Conservation (phyloP, 2,113 vertebrate genomes). For the Chionis minor region DNA sequence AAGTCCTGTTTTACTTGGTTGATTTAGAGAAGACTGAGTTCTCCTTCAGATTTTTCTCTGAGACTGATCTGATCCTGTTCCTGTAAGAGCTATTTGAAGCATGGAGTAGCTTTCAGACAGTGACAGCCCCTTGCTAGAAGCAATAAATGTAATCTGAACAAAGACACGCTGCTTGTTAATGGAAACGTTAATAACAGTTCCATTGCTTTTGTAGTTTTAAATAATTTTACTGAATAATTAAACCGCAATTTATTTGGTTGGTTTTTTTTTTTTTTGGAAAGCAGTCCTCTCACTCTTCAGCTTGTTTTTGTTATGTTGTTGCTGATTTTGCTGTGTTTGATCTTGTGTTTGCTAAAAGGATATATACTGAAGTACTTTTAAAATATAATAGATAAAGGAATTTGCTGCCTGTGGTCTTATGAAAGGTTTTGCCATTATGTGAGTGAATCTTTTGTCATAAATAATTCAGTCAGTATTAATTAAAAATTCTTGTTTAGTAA, state of each 20-base stretch:
- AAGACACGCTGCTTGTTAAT: not conserved
- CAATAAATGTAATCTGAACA: not conserved
- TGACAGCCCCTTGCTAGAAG: not conserved
- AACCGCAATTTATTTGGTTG: not conserved
- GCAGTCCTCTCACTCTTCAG: not conserved
- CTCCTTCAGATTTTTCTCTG: not conserved
- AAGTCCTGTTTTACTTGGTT: not conserved
- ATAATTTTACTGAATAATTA: constrained; percentile 42
- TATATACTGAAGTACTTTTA: not conserved
- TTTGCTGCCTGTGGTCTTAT: not conserved
- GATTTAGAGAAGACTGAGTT: not conserved
- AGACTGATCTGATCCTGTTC: not conserved
- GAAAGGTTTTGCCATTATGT: not conserved
- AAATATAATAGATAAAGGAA: not conserved
- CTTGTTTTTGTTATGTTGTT: not conserved
- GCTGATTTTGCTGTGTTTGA: not conserved
- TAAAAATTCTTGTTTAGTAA: constrained; percentile 41
- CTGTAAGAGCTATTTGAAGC: not conserved
- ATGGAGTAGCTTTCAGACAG: not conserved
- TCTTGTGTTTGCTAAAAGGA: not conserved
- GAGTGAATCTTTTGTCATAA: constrained; percentile 29
- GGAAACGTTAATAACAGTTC: not conserved
- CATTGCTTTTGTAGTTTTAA: not conserved
- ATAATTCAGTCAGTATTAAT: constrained; percentile 61
- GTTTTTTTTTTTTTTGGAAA: not conserved